Percentiles rank a stretch among this genome's conserved stretches.
Conservation (phyloP, 2,888 invertebrate genomes). For the Ophioninae sp. region DNA sequence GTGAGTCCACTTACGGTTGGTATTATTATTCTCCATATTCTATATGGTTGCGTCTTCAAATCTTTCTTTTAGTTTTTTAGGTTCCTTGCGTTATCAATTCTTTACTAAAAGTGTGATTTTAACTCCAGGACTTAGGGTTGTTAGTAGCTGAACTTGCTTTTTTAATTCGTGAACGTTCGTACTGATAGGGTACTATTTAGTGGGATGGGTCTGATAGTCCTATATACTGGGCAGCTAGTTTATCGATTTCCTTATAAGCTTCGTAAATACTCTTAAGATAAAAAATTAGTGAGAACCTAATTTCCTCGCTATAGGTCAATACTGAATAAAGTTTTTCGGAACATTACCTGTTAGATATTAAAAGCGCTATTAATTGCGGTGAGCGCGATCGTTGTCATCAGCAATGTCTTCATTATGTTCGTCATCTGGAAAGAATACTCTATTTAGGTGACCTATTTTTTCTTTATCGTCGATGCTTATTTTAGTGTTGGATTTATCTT, state of each 20-base stretch:
- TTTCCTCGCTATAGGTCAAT: conserved; percentile 43
- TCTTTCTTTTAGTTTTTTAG: conserved; percentile 1
- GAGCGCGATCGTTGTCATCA: conserved; percentile 27
- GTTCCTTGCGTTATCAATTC: background rate
- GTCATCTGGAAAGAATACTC: conserved; percentile 46
- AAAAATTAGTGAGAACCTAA: conserved; percentile 41
- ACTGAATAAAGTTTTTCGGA: conserved; percentile 44
- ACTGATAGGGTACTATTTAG: conserved; percentile 16
- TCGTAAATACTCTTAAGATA: conserved; percentile 40
- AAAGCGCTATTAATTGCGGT: conserved; percentile 38
- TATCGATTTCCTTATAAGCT: conserved; percentile 30
- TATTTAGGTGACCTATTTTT: conserved; percentile 46
- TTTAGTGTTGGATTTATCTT: conserved; percentile 39
- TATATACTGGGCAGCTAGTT: conserved; percentile 18
- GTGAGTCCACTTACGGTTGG: conserved; percentile 18
- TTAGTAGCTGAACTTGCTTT: conserved; percentile 38
- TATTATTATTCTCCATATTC: conserved; percentile 44
- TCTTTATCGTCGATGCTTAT: conserved; percentile 28
- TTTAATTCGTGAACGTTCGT: conserved; percentile 33
- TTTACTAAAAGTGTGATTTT: conserved; percentile 1
- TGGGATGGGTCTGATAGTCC: conserved; percentile 8
- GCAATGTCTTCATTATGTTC: conserved; percentile 43
- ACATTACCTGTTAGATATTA: conserved; percentile 43
- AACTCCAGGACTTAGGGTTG: conserved; percentile 22
- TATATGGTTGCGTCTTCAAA: conserved; percentile 39